A percentile compares a stretch with the other conserved stretches of the same genome.
Evolutionary conservation across 2,888 invertebrate species (phyloP).

Genomic region (Yponomeuta evonymella): DNA sequence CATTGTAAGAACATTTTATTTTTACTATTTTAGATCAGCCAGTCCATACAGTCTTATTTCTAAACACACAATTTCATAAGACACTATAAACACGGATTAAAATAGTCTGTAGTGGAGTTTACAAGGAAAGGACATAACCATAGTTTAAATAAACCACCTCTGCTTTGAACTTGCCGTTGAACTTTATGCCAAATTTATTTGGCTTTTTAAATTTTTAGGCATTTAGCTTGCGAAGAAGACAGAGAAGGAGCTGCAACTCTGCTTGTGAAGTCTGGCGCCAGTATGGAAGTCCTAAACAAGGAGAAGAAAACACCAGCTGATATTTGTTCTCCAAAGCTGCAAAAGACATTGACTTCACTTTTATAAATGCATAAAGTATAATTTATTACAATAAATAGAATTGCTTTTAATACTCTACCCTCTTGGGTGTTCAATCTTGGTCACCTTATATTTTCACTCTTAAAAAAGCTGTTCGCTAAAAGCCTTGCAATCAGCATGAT

Average conservation of each 20-base stretch:
- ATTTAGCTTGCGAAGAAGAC: conserved; percentile 89
- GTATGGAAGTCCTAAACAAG: conserved; percentile 76
- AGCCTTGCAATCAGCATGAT: too few relatives aligned
- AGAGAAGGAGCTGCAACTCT: conserved; percentile 80
- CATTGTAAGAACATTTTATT: conserved; percentile 75
- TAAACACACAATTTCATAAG: too few relatives aligned
- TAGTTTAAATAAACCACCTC: too few relatives aligned
- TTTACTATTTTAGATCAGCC: not conserved
- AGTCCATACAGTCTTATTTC: too few relatives aligned
- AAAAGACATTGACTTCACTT: conserved; percentile 24
- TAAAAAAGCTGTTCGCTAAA: too few relatives aligned
- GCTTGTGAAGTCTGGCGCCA: conserved; percentile 80
- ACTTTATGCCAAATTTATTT: not conserved
- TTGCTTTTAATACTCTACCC: too few relatives aligned
- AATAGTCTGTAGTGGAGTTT: too few relatives aligned
- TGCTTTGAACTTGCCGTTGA: not conserved
- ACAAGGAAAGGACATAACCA: too few relatives aligned
- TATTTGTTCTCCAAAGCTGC: conserved; percentile 61
- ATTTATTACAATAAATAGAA: not conserved
- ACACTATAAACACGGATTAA: too few relatives aligned
- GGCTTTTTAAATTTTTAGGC: conserved; percentile 60
- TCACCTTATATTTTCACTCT: too few relatives aligned
- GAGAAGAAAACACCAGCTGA: conserved; percentile 81
- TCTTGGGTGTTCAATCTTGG: too few relatives aligned
- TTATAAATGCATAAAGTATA: not conserved